Conservation (phyloP, 2,888 invertebrate species). For the Scaptomyza parva region DNA sequence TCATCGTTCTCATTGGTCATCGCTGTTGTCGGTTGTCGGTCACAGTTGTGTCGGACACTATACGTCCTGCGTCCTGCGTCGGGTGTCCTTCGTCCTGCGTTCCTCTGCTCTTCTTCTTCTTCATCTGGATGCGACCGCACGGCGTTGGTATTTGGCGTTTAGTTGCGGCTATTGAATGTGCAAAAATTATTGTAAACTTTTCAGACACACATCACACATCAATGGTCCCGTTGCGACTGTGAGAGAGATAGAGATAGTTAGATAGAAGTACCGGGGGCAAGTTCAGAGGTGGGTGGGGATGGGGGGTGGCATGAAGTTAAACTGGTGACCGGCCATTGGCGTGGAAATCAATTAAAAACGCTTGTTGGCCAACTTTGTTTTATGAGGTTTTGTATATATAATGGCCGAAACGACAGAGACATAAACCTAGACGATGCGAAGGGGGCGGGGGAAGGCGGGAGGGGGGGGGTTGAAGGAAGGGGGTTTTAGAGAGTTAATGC, state of each 20-base stretch:
- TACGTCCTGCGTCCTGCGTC: constrained; percentile 20
- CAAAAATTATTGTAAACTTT: constrained; percentile 80
- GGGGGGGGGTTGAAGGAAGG: background rate
- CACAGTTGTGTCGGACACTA: constrained; percentile 70
- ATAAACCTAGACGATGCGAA: background rate
- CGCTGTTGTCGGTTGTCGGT: constrained; percentile 61
- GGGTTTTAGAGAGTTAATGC: constrained; percentile 5
- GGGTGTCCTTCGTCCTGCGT: no score
- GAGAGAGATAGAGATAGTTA: background rate
- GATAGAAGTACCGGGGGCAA: constrained; percentile 14
- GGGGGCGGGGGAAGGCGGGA: background rate
- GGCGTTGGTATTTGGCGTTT: constrained; percentile 75
- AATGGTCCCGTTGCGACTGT: constrained; percentile 32
- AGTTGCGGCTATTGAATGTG: constrained; percentile 79
- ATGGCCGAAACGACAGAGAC: constrained; percentile 29
- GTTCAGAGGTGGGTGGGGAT: constrained; percentile 10
- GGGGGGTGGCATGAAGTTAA: background rate
- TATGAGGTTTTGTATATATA: constrained; percentile 65
- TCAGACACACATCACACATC: constrained; percentile 73
- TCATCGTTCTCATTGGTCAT: constrained; percentile 63
- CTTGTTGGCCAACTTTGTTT: constrained; percentile 74
- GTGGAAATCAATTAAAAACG: constrained; percentile 75
- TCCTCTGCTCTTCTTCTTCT: background rate
- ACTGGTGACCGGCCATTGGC: constrained; percentile 48
- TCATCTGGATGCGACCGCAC: constrained; percentile 45